phyloP scores from a whole-genome alignment of 2,113 vertebrate species.

The Natator depressus region DNA sequence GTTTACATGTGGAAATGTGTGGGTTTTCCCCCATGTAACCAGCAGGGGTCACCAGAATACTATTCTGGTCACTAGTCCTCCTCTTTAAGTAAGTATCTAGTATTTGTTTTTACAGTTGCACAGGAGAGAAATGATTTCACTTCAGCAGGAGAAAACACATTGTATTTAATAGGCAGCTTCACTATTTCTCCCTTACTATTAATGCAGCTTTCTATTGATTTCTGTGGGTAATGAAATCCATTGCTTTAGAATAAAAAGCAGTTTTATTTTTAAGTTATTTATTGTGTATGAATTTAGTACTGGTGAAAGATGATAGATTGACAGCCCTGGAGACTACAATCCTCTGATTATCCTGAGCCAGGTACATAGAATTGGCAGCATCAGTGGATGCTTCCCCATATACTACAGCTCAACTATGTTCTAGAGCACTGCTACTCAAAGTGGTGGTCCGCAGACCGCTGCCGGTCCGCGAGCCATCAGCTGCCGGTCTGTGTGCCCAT shows the following conservation, averaged over 20 bases:
- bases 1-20: not conserved
- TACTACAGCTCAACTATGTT: not conserved
- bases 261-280: not conserved
- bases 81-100: not conserved
- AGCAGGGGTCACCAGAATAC: slow-evolving; percentile 36
- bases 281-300: slow-evolving; percentile 17
- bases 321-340: not conserved
- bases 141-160: not conserved
- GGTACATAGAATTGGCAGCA: not conserved
- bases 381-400: not conserved
- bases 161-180: slow-evolving; percentile 19
- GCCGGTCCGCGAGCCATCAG: too few species aligned
- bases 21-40: not conserved
- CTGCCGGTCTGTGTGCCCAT: too few species aligned
- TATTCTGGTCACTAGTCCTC: not conserved
- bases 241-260: slow-evolving; percentile 1
- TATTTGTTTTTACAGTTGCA: not conserved
- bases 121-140: not conserved
- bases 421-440: too few species aligned
- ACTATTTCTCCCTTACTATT: slow-evolving; percentile 3
- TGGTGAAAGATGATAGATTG: slow-evolving; percentile 10
- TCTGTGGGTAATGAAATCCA: not conserved
- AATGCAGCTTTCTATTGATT: slow-evolving; percentile 33
- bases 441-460: too few species aligned
- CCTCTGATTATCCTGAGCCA: not conserved